A percentile compares a stretch with the other conserved stretches of the same genome.
Conservation (phyloP, 92 coral and sea anemone genomes). For the Siderastrea siderea region DNA sequence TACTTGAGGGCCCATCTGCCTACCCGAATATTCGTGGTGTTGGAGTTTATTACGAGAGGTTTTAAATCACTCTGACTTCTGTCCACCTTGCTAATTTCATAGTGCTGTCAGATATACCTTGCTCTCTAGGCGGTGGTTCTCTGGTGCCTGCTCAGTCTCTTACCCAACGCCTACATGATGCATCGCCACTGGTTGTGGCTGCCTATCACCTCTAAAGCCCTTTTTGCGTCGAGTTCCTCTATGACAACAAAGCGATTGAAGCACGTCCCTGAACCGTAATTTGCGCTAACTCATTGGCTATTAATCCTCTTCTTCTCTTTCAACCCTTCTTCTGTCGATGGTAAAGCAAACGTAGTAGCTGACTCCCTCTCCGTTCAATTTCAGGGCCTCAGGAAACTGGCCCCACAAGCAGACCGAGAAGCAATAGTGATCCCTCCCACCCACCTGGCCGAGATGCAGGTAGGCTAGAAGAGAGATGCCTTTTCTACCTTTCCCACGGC, state of each 20-base stretch:
- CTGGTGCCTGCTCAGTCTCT: too few species aligned
- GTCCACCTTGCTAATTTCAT: too few species aligned
- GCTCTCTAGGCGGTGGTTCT: too few species aligned
- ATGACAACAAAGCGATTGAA: not conserved
- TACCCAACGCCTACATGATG: too few species aligned
- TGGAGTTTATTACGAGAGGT: too few species aligned
- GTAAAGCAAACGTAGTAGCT: conserved; percentile 59
- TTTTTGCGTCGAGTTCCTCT: not conserved
- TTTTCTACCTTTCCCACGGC: conserved; percentile 39
- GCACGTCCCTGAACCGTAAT: not conserved
- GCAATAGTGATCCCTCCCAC: conserved; percentile 24
- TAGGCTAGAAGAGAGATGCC: conserved; percentile 37
- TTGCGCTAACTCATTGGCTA: not conserved
- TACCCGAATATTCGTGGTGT: too few species aligned
- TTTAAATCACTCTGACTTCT: too few species aligned
- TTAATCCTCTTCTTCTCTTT: not conserved
- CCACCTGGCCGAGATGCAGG: conserved; percentile 30
- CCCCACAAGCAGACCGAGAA: conserved; percentile 52
- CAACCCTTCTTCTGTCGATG: conserved; percentile 9
- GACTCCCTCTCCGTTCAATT: conserved; percentile 76
- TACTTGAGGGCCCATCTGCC: too few species aligned
- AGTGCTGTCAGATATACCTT: too few species aligned
- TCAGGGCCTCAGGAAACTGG: conserved; percentile 55
- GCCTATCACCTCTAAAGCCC: too few species aligned
- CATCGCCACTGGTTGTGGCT: too few species aligned